These are phyloP conservation scores for Antennarius striatus DNA, from an alignment of 2,113 vertebrate genomes.

Conservation along the genomic window DNA sequence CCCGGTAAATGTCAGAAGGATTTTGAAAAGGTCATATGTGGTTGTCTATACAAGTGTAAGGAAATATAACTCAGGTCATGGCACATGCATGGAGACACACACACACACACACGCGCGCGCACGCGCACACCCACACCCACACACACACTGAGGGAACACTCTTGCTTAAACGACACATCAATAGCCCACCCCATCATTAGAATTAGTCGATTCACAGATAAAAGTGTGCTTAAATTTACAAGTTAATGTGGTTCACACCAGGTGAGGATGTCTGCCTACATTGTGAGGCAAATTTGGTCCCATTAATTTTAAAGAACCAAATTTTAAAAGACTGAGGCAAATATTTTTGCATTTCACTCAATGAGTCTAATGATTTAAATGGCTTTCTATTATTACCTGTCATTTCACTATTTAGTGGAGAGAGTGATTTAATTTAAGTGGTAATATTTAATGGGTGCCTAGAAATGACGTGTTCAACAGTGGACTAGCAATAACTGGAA, in stretches of 20 bases:
- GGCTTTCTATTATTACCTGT: slow-evolving; percentile 29
- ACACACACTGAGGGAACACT: slow-evolving; percentile 8
- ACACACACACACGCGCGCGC: not conserved
- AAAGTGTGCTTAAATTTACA: slow-evolving; percentile 56
- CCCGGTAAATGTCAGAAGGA: slow-evolving; percentile 72
- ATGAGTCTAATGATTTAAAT: slow-evolving; percentile 42
- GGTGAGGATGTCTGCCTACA: not conserved
- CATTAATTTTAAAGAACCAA: slow-evolving; percentile 35
- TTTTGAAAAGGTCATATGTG: slow-evolving; percentile 73
- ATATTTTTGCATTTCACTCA: slow-evolving; percentile 36
- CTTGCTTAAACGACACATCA: slow-evolving; percentile 56
- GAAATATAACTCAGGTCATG: slow-evolving; percentile 4
- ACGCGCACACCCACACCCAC: not conserved
- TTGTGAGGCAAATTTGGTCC: slow-evolving; percentile 14
- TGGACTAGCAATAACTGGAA: no score
- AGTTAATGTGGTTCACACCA: slow-evolving; percentile 36
- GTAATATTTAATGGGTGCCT: slow-evolving; percentile 24
- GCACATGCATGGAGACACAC: not conserved
- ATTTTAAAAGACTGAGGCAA: slow-evolving; percentile 27
- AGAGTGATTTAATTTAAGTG: slow-evolving; percentile 22
- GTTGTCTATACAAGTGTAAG: slow-evolving; percentile 36
- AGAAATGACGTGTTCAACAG: not conserved
- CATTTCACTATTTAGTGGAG: not conserved
- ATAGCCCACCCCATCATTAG: slow-evolving; percentile 31
- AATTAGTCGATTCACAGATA: slow-evolving; percentile 58